These are phyloP conservation scores for Calameuta pallipes DNA, from an alignment of 2,888 invertebrate species.

Conservation along the genomic window DNA sequence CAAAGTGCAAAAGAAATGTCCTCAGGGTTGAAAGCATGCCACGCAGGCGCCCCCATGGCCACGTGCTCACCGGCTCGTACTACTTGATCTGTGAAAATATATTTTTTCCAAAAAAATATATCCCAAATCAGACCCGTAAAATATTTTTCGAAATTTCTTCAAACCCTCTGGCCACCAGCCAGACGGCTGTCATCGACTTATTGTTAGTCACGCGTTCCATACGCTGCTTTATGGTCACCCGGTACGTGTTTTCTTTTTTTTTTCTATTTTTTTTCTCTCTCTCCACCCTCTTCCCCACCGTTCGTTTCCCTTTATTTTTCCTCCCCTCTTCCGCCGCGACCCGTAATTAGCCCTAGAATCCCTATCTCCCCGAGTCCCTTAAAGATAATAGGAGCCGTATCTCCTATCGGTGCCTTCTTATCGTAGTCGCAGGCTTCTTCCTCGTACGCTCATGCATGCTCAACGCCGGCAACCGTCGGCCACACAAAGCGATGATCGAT, in stretches of 20 bases:
- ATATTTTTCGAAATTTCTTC: not conserved
- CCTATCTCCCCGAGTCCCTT: not conserved
- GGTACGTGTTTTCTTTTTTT: not conserved
- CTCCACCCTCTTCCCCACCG: not conserved
- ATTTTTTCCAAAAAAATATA: not conserved
- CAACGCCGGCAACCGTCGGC: not conserved
- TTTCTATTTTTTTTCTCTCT: not conserved
- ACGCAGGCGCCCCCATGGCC: not conserved
- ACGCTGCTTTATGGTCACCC: not conserved
- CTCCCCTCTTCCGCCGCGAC: not conserved
- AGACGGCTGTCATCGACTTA: not conserved
- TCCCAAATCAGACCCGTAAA: not conserved
- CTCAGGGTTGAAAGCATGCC: not conserved
- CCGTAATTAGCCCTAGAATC: not conserved
- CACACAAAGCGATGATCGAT: not conserved
- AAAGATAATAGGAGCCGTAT: not conserved
- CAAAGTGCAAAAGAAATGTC: not conserved
- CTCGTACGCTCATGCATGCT: not conserved
- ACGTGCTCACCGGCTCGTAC: not conserved
- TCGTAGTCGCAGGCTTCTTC: not conserved
- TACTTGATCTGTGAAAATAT: not conserved
- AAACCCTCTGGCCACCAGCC: not conserved
- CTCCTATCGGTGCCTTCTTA: not conserved
- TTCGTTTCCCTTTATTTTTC: not conserved
- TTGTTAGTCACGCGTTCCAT: not conserved